phyloP scores from a whole-genome alignment of 2,888 invertebrate genomes.

The Lymantria monacha region DNA sequence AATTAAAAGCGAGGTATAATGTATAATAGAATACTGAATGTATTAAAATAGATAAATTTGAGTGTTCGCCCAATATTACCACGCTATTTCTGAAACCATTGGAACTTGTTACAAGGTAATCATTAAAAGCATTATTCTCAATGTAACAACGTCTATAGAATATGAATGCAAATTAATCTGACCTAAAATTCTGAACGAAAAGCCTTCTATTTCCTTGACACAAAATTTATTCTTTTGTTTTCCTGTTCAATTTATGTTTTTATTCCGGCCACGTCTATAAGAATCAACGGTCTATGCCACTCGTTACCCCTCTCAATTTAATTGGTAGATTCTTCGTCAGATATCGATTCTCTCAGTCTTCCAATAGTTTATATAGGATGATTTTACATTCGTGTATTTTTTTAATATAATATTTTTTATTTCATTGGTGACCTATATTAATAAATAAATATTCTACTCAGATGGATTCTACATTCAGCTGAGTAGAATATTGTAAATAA shows the following conservation, averaged over 20 bases:
- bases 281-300: constrained; percentile 31
- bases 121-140: not conserved
- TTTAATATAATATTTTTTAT: not conserved
- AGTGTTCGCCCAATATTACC: too few relatives aligned
- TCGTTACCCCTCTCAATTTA: constrained; percentile 64
- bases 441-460: too few relatives aligned
- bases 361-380: constrained; percentile 19
- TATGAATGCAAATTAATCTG: not conserved
- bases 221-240: constrained; percentile 17
- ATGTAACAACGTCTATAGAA: not conserved
- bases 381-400: not conserved
- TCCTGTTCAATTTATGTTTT: constrained; percentile 35
- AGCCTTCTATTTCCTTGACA: not conserved
- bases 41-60: too few relatives aligned
- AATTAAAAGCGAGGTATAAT: too few relatives aligned
- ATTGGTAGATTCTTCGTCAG: constrained; percentile 67
- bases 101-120: not conserved
- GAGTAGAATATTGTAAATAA: too few relatives aligned
- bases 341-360: constrained; percentile 48
- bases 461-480: too few relatives aligned
- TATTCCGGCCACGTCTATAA: constrained; percentile 25
- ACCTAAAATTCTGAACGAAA: not conserved
- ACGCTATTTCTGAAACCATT: not conserved
- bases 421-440: not conserved
- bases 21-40: too few relatives aligned